A percentile compares a stretch with the other conserved stretches of the same genome.
Evolutionary conservation across 2,113 vertebrate species (phyloP).

Genomic region (Zosterops pallidus): DNA sequence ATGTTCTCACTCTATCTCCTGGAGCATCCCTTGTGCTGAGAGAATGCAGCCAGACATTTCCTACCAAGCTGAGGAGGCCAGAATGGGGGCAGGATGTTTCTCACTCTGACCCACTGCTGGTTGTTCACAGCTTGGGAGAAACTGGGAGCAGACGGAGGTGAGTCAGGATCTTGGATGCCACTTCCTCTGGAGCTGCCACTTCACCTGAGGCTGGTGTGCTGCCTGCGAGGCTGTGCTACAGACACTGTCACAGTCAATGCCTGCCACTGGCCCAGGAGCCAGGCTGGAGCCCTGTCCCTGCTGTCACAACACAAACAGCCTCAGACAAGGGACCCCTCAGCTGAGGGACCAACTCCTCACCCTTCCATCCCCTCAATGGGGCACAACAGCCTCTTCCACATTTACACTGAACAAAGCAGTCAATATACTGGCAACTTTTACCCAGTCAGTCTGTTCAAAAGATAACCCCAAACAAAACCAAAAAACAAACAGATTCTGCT

Average conservation of each 20-base stretch:
- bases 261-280: neutral
- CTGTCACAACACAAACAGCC: neutral
- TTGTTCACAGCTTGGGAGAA: neutral
- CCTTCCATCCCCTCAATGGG: fast-evolving
- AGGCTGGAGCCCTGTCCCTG: fast-evolving
- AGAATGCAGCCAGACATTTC: neutral
- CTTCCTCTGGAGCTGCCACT: neutral
- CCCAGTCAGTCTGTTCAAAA: neutral
- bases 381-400: neutral
- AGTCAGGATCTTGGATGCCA: neutral
- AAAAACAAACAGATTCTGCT: neutral
- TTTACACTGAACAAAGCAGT: neutral
- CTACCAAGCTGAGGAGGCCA: fast-evolving
- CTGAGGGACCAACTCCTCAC: neutral
- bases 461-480: neutral
- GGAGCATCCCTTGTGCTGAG: neutral
- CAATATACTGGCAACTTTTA: neutral
- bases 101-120: neutral
- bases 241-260: fast-evolving
- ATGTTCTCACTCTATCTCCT: neutral
- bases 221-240: neutral
- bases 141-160: neutral
- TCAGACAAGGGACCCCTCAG: neutral
- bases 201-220: neutral
- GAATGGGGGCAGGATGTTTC: neutral